These are phyloP conservation scores for Neodiprion fabricii DNA, from an alignment of 1,140 invertebrate species.

Conservation along the genomic window DNA sequence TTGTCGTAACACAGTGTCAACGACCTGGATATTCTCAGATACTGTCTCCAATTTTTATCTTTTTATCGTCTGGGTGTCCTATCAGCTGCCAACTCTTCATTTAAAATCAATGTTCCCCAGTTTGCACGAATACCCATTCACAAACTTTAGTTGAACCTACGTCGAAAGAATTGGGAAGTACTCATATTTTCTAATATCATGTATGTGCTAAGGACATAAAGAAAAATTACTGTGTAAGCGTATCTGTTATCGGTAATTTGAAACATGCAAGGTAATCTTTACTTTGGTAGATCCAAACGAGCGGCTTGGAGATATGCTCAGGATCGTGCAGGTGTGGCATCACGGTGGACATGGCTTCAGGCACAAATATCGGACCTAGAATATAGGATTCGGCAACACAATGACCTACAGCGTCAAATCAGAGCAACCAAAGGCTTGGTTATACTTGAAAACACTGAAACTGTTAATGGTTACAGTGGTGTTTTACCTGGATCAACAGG, in stretches of 20 bases:
- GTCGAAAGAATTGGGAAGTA: not conserved
- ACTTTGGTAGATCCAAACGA: constrained; percentile 74
- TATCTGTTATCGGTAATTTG: not conserved
- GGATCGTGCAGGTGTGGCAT: constrained; percentile 80
- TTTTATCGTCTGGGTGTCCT: not conserved
- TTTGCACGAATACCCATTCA: no score
- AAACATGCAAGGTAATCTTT: not conserved
- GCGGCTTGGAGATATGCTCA: constrained; percentile 86
- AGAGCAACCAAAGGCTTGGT: constrained; percentile 67
- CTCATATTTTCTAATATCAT: not conserved
- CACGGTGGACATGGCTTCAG: constrained; percentile 91
- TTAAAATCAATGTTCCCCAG: no score
- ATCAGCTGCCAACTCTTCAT: not conserved
- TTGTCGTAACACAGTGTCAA: not conserved
- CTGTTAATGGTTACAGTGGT: constrained; percentile 70
- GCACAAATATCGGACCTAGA: constrained; percentile 91
- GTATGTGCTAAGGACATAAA: not conserved
- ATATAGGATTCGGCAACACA: constrained; percentile 89
- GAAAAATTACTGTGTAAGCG: constrained; percentile 17
- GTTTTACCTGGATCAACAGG: constrained; percentile 64
- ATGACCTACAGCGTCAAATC: constrained; percentile 77
- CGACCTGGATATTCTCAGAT: not conserved
- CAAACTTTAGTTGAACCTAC: not conserved
- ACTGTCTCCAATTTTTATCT: not conserved
- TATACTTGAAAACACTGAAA: constrained; percentile 54